Percentiles rank a stretch among this genome's conserved stretches.
These are phyloP conservation scores for Netelia inedita DNA, from an alignment of 2,888 invertebrate genomes.

Conservation along the genomic window DNA sequence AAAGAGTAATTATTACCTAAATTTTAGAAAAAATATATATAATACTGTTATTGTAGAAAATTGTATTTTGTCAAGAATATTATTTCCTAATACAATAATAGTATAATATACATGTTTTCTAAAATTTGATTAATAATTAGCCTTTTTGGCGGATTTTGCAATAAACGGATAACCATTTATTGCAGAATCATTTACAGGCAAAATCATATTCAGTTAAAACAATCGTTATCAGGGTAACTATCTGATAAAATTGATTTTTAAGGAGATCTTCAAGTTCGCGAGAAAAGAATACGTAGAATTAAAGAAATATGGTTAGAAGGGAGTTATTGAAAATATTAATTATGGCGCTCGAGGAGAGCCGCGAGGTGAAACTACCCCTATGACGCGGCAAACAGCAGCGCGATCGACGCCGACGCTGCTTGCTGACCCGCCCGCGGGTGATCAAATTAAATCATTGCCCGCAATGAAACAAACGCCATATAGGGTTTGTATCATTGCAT, in stretches of 20 bases:
- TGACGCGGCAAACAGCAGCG: too few relatives aligned
- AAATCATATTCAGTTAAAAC: too few relatives aligned
- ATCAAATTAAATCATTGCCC: neutral
- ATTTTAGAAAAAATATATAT: too few relatives aligned
- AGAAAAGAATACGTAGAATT: neutral
- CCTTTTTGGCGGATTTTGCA: too few relatives aligned
- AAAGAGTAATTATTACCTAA: too few relatives aligned
- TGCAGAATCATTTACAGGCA: too few relatives aligned
- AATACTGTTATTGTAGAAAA: too few relatives aligned
- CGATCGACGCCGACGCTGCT: constrained; percentile 14
- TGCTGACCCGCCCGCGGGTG: neutral
- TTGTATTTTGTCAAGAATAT: too few relatives aligned
- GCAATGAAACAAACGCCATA: constrained; percentile 7
- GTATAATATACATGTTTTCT: too few relatives aligned
- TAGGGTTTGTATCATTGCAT: constrained; percentile 5
- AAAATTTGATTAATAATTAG: too few relatives aligned
- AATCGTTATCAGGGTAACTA: neutral
- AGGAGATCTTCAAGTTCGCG: constrained; percentile 16
- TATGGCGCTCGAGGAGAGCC: constrained; percentile 7
- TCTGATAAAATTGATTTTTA: constrained; percentile 18
- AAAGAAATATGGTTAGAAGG: neutral
- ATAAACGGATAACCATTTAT: too few relatives aligned
- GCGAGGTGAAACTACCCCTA: neutral
- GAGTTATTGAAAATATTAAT: constrained; percentile 19
- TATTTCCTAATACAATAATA: too few relatives aligned